Evolutionary conservation across 2,113 vertebrate species (phyloP).

Genomic region (Columba livia): DNA sequence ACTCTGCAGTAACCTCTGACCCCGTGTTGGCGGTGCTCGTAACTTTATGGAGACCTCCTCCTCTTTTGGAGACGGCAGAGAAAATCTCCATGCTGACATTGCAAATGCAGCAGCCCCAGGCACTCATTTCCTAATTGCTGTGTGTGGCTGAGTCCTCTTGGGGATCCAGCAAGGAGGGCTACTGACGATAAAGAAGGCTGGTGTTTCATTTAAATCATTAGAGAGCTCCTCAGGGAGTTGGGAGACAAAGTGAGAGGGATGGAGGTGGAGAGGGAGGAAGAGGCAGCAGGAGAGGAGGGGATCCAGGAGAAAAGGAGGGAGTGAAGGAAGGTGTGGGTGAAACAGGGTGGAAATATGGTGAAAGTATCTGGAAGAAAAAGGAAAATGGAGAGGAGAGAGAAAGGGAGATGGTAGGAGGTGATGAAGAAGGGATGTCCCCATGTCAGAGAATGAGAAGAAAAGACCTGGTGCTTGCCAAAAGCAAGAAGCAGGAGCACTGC

Average conservation of each 20-base stretch:
- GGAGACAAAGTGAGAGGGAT: background rate
- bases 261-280: background rate
- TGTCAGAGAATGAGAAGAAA: background rate
- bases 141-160: background rate
- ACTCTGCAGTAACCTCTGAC: background rate
- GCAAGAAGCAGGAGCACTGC: background rate
- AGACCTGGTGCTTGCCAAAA: background rate
- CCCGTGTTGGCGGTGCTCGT: background rate
- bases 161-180: background rate
- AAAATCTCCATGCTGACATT: background rate
- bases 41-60: background rate
- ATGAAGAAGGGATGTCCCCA: background rate
- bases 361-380: background rate
- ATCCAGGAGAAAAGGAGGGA: background rate
- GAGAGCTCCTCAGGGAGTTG: constrained; percentile 2
- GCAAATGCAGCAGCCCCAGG: background rate
- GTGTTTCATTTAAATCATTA: background rate
- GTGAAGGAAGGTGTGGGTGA: background rate
- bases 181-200: background rate
- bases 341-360: background rate
- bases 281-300: background rate
- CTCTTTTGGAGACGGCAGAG: background rate
- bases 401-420: fast-evolving
- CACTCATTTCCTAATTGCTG: constrained; percentile 29
- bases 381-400: background rate